Percentiles rank a stretch among this genome's conserved stretches.
These are phyloP conservation scores for Neodon shergylaensis DNA, from an alignment of 2,113 vertebrate genomes.

Conservation along the genomic window DNA sequence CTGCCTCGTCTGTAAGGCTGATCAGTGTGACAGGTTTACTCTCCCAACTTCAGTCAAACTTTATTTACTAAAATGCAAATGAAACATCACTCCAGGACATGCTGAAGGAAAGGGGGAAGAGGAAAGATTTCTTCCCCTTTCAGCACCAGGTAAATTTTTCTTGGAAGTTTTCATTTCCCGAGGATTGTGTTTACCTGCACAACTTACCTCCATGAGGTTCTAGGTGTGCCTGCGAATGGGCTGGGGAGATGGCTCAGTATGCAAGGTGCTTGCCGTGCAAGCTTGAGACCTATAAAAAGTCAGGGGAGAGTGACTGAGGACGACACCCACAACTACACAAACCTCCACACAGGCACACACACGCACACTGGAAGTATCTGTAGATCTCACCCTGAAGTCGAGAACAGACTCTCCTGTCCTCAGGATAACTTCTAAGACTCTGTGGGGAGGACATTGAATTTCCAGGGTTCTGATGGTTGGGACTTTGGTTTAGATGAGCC, in stretches of 20 bases:
- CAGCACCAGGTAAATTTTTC: not conserved
- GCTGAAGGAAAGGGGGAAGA: not conserved
- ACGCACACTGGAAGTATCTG: not conserved
- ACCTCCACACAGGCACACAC: too few relatives aligned
- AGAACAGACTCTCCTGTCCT: not conserved
- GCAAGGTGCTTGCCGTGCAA: not conserved
- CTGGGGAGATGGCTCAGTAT: not conserved
- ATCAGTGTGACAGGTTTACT: too few relatives aligned
- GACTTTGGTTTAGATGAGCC: not conserved
- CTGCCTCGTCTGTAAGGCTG: too few relatives aligned
- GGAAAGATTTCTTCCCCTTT: not conserved
- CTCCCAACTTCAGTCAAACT: too few relatives aligned
- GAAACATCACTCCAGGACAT: not conserved
- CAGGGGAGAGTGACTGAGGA: not conserved
- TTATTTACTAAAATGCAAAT: too few relatives aligned
- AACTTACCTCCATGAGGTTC: not conserved
- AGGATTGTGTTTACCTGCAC: not conserved
- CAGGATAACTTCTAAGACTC: not conserved
- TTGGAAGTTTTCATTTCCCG: not conserved
- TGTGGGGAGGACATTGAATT: not conserved
- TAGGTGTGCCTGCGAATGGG: not conserved
- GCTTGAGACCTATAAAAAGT: not conserved
- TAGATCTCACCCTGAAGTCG: not conserved
- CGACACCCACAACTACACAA: fast-evolving
- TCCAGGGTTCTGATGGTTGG: not conserved